Evolutionary conservation across 2,797 vertebrate genomes (phyloP), one percentile per base, ranked within the genome.

Genomic region (Arrhamphus sclerolepis): DNA sequence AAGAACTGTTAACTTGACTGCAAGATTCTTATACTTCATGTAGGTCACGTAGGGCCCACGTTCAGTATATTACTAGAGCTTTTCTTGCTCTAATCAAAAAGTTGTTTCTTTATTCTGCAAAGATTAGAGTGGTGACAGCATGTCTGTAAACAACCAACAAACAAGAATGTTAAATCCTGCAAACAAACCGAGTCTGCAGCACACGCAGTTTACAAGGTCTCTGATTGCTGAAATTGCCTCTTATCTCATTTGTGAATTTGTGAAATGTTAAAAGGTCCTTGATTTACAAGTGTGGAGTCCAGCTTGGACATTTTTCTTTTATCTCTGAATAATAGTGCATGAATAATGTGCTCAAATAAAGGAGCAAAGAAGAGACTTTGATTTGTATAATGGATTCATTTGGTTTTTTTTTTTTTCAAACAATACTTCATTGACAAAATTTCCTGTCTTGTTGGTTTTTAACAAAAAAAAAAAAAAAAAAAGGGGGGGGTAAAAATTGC

Each of bases 131-230:
- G 20, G 74, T 83, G 85, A 83, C 83, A 72, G 69, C 29, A 63
- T 67, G 87, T 88, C 86, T 87, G 71, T 85, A 86, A 90, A 88
- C 79, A 88, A 80, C 71, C 66, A 82, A 79, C 77, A 72, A 38
- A 41, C 47, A 46, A 59, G 24, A 58, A 49, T 50, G 58, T 66
- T 66, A 83, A 84, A 85, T 79, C 54, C 81, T 77, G 86, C 42
- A 47, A 64, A 56, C 53, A 81, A 82, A 83, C 24, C 54, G 31
- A 46, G 56, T 60, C 62, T 69, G 61, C 7, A 0, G 49, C 39
- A 42, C 52, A 51, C 20, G 20, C 43, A 55, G 57, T 59, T 58
- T 24, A n/a, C 73, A 85, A 86, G 83, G 77, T 82, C 81, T 74
- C 68, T 47, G 63, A 72, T 69, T 69, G 41, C 55, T 43, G 54